Base-by-base conservation (phyloP, 2,888 invertebrate species). In the Conomelus anceps region DNA sequence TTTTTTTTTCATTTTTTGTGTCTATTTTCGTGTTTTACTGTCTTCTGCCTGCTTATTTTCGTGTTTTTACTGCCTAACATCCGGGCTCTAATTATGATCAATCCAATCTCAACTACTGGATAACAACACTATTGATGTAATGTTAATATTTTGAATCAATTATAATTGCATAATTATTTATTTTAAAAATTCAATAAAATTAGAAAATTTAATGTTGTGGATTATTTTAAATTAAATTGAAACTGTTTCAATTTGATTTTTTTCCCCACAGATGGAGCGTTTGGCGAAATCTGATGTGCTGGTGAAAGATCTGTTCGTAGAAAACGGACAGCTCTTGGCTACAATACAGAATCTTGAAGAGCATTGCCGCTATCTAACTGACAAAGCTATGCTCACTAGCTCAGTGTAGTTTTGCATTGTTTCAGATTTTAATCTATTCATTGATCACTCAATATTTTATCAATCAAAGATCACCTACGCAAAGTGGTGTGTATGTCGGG, bases 251-350 rank as follows among this genome's bases (percentile, higher is more conserved):
- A 9, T 88, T 86, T 24, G 22, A 17, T 22, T 87, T 26, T 90
- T 90, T 89, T 89, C 90, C 90, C 92, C 91, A 23, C 94, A 96
- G 93, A 93, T 95, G 89, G 96, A 96, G 92, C 95, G 96, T 91
- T 94, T 97, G 90, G 95, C 96, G 84, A 95, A 95, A 92, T 96
- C 96, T 22, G 97, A 97, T 93, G 93, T 96, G 92, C 94, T 97
- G 86, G 96, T 97, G 23, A 97, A 97, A 94, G 97, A 97, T 92
- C 94, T 98, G 90, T 98, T 96, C 93, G 95, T 97, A 88, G 97
- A 98, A 93, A 98, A 98, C 94, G 96, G 97, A 89, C 96, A 96
- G 93, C 94, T 98, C 90, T 94, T 95, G 90, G 96, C 96, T 22
- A 95, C 95, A 89, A 94, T 95, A 22, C 95, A 95, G 92, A 93